Evolutionary conservation across 2,797 vertebrate species (phyloP).

Genomic region (Pangasius krempfi): DNA sequence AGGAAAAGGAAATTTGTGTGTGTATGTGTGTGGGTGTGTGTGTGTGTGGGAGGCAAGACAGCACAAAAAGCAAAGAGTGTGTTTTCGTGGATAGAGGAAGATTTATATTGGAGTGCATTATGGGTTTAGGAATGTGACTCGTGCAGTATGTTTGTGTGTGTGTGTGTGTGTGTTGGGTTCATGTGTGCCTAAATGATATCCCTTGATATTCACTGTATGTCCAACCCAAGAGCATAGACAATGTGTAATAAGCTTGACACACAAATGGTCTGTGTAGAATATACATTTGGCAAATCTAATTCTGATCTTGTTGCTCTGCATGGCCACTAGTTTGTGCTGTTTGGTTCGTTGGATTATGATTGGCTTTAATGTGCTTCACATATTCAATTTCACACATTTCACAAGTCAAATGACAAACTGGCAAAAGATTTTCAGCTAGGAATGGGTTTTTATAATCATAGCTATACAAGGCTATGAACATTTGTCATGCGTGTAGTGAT

Average conservation of each 20-base stretch:
- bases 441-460: not conserved
- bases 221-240: not conserved
- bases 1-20: not conserved
- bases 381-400: not conserved
- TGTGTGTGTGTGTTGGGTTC: not conserved
- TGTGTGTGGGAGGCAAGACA: not conserved
- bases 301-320: not conserved
- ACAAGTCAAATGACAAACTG: not conserved
- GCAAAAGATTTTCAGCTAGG: not conserved
- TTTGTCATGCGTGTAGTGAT: not conserved
- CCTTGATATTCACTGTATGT: not conserved
- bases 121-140: not conserved
- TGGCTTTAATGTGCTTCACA: not conserved
- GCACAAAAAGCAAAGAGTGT: not conserved
- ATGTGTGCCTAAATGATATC: not conserved
- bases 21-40: not conserved
- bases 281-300: not conserved
- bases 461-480: not conserved
- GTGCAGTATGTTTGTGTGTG: not conserved
- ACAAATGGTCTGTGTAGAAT: not conserved
- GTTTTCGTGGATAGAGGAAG: not conserved
- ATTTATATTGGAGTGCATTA: not conserved
- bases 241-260: not conserved
- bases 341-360: not conserved
- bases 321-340: conserved; percentile 42